phyloP scores from a whole-genome alignment of 2,888 invertebrate species.

The Icerya purchasi region DNA sequence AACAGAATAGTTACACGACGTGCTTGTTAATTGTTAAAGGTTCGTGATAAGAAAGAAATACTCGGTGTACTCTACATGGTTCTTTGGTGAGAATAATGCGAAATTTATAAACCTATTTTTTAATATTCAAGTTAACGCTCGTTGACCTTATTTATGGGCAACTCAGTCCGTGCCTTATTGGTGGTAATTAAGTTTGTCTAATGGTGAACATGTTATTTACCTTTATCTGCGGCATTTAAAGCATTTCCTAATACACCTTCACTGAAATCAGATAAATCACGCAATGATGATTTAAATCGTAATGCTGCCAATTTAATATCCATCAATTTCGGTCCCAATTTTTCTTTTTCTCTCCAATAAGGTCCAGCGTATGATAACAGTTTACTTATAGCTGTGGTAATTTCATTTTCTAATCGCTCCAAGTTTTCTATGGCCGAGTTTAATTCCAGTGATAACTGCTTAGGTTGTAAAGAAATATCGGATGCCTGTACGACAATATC shows the following conservation, averaged over 20 bases:
- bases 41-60: no score
- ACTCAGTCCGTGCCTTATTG: not conserved
- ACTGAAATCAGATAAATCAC: conserved; percentile 72
- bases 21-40: no score
- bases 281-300: conserved; percentile 52
- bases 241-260: conserved; percentile 76
- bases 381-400: conserved; percentile 11
- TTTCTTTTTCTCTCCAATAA: conserved; percentile 60
- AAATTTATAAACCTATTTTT: no score
- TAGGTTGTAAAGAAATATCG: no score
- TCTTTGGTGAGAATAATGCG: no score
- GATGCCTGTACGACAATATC: no score
- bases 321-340: conserved; percentile 52
- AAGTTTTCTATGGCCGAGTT: conserved; percentile 53
- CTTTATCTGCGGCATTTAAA: conserved; percentile 57
- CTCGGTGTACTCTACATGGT: no score
- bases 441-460: conserved; percentile 49
- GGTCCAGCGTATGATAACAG: conserved; percentile 29
- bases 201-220: no score
- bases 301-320: conserved; percentile 65
- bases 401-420: conserved; percentile 48
- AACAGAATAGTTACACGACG: no score
- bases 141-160: not conserved
- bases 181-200: not conserved
- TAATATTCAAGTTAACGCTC: not conserved